Evolutionary conservation across 2,797 vertebrate species (phyloP), one percentile per base, ranked within the genome.

Genomic region (Acipenser oxyrinchus): DNA sequence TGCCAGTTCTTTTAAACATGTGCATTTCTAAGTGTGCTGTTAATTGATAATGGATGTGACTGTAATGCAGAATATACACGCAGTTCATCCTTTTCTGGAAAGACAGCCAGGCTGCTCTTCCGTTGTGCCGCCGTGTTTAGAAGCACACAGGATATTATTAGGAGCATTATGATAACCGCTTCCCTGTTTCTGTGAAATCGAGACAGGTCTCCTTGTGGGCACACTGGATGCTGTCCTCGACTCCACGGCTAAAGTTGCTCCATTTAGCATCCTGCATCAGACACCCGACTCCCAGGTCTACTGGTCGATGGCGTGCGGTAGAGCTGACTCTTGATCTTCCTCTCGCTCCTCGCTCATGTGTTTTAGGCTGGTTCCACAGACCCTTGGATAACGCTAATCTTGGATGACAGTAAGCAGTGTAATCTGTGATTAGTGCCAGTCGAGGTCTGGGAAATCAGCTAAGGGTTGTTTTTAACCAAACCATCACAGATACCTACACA

Each of bases 241-340:
- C 81, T 98, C 95, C 1, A 97, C 95, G 10, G 95, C 96, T 15
- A 98, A 94, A 80, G 96, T 98, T 0, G 95, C 95, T 48, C 96
- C 96, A 0, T 98, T 88, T 75, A 92, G 95, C 13, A 99, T 99
- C 76, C 84, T 98, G 57, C 95, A 98, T 71, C 95, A 98, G 83
- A 98, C 95, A 9, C 94, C 95, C 0, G 95, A 98, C 86, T 99
- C 96, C 6, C 96, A 99, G 67, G 87, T 99, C 57, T 99, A 97
- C 82, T 96, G 95, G 93, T 93, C 90, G 69, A 89, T 99, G 73
- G 96, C 96, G 2, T 99, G 96, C 1, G 96, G 96, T 98, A 78
- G 88, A 85, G 8, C 23, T 37, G 23, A 37, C 23, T 18, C 15
- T 18, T 18, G 15, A 18, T 37, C 23, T 37, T 37, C 23, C 23